Base-by-base conservation (phyloP, 2,797 vertebrate species). In the Clarias fuscus region DNA sequence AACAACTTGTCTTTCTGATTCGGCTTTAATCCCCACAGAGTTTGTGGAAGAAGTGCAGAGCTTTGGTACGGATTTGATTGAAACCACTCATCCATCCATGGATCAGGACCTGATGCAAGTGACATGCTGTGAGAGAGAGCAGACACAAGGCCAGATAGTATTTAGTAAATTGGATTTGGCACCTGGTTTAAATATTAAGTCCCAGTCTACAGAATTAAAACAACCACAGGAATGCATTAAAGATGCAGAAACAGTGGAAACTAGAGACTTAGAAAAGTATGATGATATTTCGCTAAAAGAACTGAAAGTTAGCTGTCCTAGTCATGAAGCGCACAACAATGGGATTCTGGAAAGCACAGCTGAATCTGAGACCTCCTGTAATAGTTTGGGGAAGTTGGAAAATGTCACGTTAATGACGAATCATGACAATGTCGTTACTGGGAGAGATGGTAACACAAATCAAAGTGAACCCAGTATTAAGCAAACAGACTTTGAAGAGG, bases 91-190 rank as follows among this genome's bases (percentile, higher is more conserved):
- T 37, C 27, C 64, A 48, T 68, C 43, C 43, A n/a, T 64, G 75
- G 82, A 89, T 72, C 77, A 82, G 78, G 72, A 40, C 83, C 73
- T 62, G 20, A 24, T 70, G 68, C 83, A 78, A 75, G 75, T 79
- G n/a, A 7, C 68, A 70, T 73, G 64, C 84, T 64, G 27, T 67
- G 85, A 87, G 20, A 81, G 37, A 64, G 65, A 77, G 59, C 76
- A 77, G 59, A 80, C 62, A 58, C 75, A 81, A 71, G 56, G 89
- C 93, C 89, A 22, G 81, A 84, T 67, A 65, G 79, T 53, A 75
- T 68, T 76, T 85, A 90, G 89, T 86, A 90, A 91, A 92, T 91
- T 86, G 75, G 86, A 93, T 93, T 92, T 90, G 88, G 87, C 90
- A 89, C 87, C 89, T 92, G 90, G 92, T 91, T 88, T 88, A 84